phyloP scores from a whole-genome alignment of 2,888 invertebrate genomes.

The Tachina grossa region DNA sequence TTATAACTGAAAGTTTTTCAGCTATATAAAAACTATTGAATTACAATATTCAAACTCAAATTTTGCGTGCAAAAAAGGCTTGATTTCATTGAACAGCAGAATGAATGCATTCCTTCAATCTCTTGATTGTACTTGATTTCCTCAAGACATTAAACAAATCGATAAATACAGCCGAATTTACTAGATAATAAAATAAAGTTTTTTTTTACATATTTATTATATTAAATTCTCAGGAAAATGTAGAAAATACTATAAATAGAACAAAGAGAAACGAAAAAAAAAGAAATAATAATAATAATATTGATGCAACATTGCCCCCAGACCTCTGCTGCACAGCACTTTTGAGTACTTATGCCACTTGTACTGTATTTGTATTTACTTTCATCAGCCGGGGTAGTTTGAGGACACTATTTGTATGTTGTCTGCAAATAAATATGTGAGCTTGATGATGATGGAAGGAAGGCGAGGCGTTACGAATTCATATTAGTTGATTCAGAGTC shows the following conservation, averaged over 20 bases:
- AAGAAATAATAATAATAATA: constrained; percentile 33
- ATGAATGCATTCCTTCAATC: constrained; percentile 41
- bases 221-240: constrained; percentile 51
- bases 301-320: constrained; percentile 19
- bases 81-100: background rate
- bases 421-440: background rate
- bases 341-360: constrained; percentile 26
- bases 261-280: constrained; percentile 32
- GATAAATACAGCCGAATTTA: constrained; percentile 40
- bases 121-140: background rate
- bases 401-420: constrained; percentile 12
- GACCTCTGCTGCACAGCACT: background rate
- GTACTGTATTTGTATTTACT: background rate
- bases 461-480: constrained; percentile 15
- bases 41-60: too few relatives aligned
- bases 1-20: too few relatives aligned
- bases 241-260: constrained; percentile 11
- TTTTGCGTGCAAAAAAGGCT: too few relatives aligned
- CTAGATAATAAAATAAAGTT: constrained; percentile 53
- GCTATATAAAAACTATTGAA: too few relatives aligned
- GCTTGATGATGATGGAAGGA: constrained; percentile 32
- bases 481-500: background rate
- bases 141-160: constrained; percentile 33
- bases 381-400: constrained; percentile 18
- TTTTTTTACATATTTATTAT: constrained; percentile 63